These are phyloP conservation scores for Epinephelus malabaricus DNA, from an alignment of 2,797 vertebrate genomes.

Conservation along the genomic window DNA sequence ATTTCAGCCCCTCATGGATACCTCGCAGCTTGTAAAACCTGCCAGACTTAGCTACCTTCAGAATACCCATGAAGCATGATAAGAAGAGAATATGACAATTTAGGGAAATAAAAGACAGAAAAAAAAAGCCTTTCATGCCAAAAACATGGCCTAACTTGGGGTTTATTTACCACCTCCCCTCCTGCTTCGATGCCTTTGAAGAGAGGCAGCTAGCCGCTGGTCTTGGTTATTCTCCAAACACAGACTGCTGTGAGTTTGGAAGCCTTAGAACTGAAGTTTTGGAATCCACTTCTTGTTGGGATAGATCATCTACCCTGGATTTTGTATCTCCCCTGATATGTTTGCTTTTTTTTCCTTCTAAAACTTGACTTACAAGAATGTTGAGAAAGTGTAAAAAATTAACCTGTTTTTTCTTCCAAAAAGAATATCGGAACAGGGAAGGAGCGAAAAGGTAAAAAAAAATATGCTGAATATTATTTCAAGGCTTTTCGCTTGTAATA, in stretches of 20 bases:
- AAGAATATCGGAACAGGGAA: not conserved
- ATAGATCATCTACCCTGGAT: constrained; percentile 40
- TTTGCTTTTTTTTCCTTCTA: not conserved
- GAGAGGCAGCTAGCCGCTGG: constrained; percentile 43
- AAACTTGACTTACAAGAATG: constrained; percentile 17
- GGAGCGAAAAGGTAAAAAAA: not conserved
- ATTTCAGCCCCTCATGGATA: constrained; percentile 46
- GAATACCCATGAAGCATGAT: constrained; percentile 33
- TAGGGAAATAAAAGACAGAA: constrained; percentile 18
- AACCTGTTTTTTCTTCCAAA: not conserved
- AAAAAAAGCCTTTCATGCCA: not conserved
- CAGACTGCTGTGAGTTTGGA: constrained; percentile 41
- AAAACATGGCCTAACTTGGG: constrained; percentile 24
- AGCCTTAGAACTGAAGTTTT: constrained; percentile 49
- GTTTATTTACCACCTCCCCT: constrained; percentile 34
- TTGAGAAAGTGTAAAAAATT: not conserved
- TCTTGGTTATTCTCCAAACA: constrained; percentile 59
- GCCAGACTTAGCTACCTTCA: constrained; percentile 38
- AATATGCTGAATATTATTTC: not conserved
- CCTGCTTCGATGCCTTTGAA: constrained; percentile 47
- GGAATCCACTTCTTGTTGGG: constrained; percentile 37
- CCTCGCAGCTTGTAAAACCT: constrained; percentile 42
- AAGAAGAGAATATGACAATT: constrained; percentile 45
- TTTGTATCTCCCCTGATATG: constrained; percentile 26
- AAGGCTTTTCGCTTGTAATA: not conserved